phyloP scores from a whole-genome alignment of 2,113 vertebrate genomes.

The Sciurus niger region DNA sequence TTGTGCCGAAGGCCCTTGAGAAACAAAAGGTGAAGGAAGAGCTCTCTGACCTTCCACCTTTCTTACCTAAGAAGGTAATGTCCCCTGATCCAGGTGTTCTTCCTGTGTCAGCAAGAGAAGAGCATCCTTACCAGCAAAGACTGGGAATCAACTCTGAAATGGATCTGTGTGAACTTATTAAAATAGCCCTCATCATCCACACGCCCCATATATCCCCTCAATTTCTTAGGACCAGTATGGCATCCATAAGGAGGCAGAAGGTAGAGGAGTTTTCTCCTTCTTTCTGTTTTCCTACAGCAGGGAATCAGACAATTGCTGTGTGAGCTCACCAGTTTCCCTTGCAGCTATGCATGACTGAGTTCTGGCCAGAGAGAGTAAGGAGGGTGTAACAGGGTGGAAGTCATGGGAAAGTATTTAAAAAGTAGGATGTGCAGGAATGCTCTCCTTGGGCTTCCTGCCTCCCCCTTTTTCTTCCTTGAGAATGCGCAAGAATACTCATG shows the following conservation, averaged over 20 bases:
- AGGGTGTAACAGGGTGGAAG: neutral
- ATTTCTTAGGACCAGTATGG: neutral
- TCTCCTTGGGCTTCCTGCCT: neutral
- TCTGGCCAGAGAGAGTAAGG: neutral
- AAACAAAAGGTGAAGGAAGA: neutral
- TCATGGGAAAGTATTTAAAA: neutral
- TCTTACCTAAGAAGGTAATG: too few species aligned
- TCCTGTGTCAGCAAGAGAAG: neutral
- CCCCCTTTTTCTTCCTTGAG: neutral
- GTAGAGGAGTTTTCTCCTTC: neutral
- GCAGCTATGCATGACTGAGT: neutral
- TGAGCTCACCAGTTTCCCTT: constrained; percentile 15
- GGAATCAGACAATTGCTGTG: neutral
- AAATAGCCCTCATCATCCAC: neutral
- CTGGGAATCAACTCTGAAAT: neutral
- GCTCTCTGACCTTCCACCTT: neutral
- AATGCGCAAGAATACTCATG: neutral
- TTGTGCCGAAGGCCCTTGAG: neutral
- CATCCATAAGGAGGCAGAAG: neutral
- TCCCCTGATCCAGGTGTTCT: neutral
- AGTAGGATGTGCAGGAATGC: neutral
- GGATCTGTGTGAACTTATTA: neutral
- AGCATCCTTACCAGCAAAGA: neutral
- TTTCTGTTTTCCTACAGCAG: neutral
- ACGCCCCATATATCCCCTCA: neutral